phyloP scores from a whole-genome alignment of 2,113 vertebrate genomes.

The Psilopogon haemacephalus region DNA sequence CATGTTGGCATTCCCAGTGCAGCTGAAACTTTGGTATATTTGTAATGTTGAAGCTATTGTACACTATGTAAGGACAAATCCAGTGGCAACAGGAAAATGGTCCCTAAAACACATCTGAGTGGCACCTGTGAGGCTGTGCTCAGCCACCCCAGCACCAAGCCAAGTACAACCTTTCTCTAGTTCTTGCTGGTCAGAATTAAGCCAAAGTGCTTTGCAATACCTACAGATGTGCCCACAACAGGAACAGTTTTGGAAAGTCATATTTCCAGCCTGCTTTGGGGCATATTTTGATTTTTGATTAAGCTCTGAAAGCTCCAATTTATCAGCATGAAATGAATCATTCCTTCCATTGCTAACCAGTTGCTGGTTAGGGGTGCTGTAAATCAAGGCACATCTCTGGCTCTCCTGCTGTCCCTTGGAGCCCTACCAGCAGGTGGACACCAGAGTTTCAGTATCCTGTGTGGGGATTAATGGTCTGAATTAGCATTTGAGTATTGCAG shows the following conservation, averaged over 20 bases:
- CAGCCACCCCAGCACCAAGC: background rate
- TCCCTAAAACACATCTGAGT: background rate
- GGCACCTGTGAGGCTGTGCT: background rate
- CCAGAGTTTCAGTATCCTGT: background rate
- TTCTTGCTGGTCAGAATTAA: background rate
- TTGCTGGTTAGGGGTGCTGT: background rate
- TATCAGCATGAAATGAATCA: background rate
- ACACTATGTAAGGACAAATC: background rate
- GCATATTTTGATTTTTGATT: background rate
- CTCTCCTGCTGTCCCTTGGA: accelerated
- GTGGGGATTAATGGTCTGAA: background rate
- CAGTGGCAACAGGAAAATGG: background rate
- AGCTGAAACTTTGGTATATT: background rate
- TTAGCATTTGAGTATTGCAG: background rate
- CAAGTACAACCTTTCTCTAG: background rate
- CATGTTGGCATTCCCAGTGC: background rate
- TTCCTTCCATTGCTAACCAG: background rate
- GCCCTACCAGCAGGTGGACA: accelerated
- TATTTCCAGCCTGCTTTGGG: accelerated
- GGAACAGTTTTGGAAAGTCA: background rate
- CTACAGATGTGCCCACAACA: background rate
- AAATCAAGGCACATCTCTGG: background rate
- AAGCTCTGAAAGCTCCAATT: background rate
- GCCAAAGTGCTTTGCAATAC: background rate
- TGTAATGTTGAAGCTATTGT: background rate